Evolutionary conservation across 2,113 vertebrate genomes (phyloP), one percentile per base, ranked within the genome.

Genomic region (Patagioenas fasciata): DNA sequence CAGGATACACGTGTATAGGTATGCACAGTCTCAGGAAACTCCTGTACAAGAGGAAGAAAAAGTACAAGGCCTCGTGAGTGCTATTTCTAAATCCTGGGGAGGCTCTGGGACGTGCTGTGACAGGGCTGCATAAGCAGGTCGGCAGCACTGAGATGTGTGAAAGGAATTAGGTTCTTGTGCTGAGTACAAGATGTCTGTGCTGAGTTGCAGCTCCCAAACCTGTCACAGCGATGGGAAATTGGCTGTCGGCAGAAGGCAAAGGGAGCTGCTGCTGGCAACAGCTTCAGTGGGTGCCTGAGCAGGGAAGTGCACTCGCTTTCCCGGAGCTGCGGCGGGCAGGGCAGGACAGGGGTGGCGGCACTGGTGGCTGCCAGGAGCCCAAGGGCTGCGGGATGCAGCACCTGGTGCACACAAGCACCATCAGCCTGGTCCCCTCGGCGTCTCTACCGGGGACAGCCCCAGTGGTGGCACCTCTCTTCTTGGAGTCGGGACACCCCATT

Each of bases 401-500:
- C 42, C 40, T 42, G 54, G 18, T 23, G 31, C 9, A 3, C 2
- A 18, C 15, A 15, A 32, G 29, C 14, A 60, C 25, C 11, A 7
- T 20, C 6, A 51, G 31, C 25, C 2, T 8, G 31, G 21, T 58
- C 34, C 25, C 16, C 19, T 20, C 47, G 34, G n/a, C 40, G 13
- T 28, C 21, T n/a, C 32, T 64, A 23, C 58, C 51, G 29, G 26
- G 47, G 47, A 29, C 20, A 31, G 1, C 20, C 36, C 19, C 24
- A 2, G 23, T 5, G 40, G 31, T 44, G 42, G 28, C 42, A 64
- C 10, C 6, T 1, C 56, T 18, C 57, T 50, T 62, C 12, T 12
- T 0, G 2, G 36, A 38, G 11, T 19, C 2, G 0, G 11, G 34
- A 8, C 18, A 23, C 8, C 17, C 31, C 11, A 0, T 8, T 23